Percentiles rank a stretch among this genome's conserved stretches.
Conservation (phyloP, 2,888 invertebrate genomes). For the Dicranocentrus wangi region DNA sequence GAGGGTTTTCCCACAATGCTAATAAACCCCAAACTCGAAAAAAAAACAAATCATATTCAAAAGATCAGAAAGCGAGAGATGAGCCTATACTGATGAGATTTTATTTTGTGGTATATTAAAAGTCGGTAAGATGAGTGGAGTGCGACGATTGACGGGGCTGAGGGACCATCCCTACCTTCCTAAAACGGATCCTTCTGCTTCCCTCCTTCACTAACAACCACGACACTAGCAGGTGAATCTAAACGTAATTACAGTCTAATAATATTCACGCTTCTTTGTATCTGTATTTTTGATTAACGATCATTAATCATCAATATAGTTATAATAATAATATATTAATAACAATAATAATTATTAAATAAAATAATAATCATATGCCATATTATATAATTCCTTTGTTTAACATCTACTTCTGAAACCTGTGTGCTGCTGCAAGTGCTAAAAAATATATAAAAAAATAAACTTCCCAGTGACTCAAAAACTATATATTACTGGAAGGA, state of each 20-base stretch:
- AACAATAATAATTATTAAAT: slow-evolving; percentile 45
- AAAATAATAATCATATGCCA: slow-evolving; percentile 31
- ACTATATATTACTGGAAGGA: neutral
- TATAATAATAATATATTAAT: slow-evolving; percentile 21
- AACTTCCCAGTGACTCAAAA: too few relatives aligned
- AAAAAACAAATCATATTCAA: neutral
- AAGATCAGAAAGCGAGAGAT: neutral
- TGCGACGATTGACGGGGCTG: slow-evolving; percentile 73
- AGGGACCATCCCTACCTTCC: slow-evolving; percentile 73
- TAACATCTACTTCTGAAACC: slow-evolving; percentile 63
- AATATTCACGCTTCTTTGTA: slow-evolving; percentile 67
- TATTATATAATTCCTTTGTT: slow-evolving; percentile 43
- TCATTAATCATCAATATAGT: slow-evolving; percentile 53
- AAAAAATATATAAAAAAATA: neutral
- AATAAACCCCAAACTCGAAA: neutral
- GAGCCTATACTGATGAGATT: slow-evolving; percentile 56
- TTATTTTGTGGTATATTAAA: slow-evolving; percentile 70
- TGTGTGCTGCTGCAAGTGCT: slow-evolving; percentile 26
- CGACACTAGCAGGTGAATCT: slow-evolving; percentile 72
- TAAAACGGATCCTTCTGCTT: slow-evolving; percentile 73
- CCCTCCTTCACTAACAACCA: slow-evolving; percentile 73
- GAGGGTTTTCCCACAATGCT: too few relatives aligned
- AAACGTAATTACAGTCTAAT: slow-evolving; percentile 69
- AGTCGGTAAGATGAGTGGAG: slow-evolving; percentile 73
- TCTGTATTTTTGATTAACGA: slow-evolving; percentile 53